Evolutionary conservation across 2,113 vertebrate genomes (phyloP).

Genomic region (Nothobranchius furzeri): DNA sequence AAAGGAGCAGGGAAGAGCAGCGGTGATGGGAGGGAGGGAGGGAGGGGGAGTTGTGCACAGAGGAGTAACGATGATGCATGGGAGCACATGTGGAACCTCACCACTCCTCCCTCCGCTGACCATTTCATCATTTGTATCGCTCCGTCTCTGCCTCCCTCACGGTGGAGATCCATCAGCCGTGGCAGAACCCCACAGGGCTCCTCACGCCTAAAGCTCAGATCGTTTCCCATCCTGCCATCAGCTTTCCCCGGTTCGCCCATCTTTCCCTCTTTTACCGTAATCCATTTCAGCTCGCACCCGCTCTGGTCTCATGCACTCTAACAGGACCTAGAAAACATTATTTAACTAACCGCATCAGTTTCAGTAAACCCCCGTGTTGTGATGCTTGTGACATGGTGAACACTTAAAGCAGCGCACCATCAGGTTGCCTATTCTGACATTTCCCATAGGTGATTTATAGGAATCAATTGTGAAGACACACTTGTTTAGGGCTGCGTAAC

Average conservation of each 20-base stretch:
- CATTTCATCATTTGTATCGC: constrained; percentile 30
- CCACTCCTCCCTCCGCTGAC: constrained; percentile 9
- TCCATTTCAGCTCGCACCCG: constrained; percentile 26
- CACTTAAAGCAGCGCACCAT: too few relatives aligned
- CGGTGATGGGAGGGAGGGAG: not conserved
- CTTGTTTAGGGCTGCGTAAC: too few relatives aligned
- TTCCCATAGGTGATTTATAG: too few relatives aligned
- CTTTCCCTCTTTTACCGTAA: not conserved
- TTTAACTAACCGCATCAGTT: too few relatives aligned
- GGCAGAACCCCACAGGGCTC: constrained; percentile 25
- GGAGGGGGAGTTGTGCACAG: not conserved
- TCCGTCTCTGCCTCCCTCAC: constrained; percentile 14
- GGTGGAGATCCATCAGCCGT: constrained; percentile 29
- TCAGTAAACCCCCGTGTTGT: too few relatives aligned
- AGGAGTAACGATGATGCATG: constrained; percentile 55
- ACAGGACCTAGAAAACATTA: too few relatives aligned
- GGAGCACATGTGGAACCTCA: constrained; percentile 35
- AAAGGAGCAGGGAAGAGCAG: not conserved
- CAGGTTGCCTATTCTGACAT: too few relatives aligned
- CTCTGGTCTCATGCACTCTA: not conserved
- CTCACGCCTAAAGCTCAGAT: constrained; percentile 47
- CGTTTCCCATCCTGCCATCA: constrained; percentile 19
- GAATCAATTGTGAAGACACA: too few relatives aligned
- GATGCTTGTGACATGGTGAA: too few relatives aligned
- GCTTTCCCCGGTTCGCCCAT: not conserved